These are phyloP conservation scores for Pseudomyrmex sp. DNA, from an alignment of 1,140 invertebrate genomes.

Conservation along the genomic window DNA sequence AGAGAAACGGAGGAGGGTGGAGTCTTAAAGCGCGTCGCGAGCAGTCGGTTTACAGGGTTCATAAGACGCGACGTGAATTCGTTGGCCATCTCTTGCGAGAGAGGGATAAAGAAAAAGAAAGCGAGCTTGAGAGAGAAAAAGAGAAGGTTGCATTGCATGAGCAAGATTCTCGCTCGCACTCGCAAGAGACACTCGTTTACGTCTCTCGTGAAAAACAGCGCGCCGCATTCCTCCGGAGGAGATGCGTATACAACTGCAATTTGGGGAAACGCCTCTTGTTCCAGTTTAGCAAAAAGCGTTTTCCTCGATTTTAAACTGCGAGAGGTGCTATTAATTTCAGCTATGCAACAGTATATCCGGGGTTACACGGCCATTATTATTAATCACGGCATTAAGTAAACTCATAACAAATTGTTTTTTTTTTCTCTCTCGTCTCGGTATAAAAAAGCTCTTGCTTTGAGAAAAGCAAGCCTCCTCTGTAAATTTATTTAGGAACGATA, in stretches of 20 bases:
- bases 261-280: slow-evolving; percentile 17
- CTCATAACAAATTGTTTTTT: neutral
- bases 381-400: slow-evolving; percentile 3
- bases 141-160: slow-evolving; percentile 64
- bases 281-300: slow-evolving; percentile 3
- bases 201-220: slow-evolving; percentile 66
- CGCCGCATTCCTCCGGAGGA: slow-evolving; percentile 46
- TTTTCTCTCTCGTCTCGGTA: neutral
- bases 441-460: neutral
- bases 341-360: neutral
- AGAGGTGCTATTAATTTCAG: neutral
- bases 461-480: neutral
- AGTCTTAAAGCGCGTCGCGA: slow-evolving; percentile 79
- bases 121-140: neutral
- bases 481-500: neutral
- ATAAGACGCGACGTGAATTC: slow-evolving; percentile 77
- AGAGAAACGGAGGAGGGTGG: slow-evolving; percentile 27
- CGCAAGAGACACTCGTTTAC: slow-evolving; percentile 64
- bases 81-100: slow-evolving; percentile 3
- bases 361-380: neutral
- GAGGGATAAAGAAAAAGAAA: neutral
- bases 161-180: slow-evolving; percentile 65
- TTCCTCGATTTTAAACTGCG: slow-evolving; percentile 8
- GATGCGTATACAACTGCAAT: slow-evolving; percentile 34
- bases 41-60: slow-evolving; percentile 81